Conservation (phyloP, 2,888 invertebrate species). For the Tineola bisselliella region DNA sequence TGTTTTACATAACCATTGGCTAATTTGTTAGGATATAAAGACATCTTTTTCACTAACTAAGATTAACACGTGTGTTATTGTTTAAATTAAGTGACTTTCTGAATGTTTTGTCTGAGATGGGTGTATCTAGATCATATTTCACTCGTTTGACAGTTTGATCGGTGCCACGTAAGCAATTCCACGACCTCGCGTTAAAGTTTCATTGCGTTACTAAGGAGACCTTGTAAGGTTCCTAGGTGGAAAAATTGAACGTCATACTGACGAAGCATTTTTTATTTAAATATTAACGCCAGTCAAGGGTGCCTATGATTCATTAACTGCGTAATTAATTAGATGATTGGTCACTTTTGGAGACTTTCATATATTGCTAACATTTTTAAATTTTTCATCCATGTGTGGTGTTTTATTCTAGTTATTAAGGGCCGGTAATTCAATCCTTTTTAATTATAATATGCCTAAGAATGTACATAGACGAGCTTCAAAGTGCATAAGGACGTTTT, state of each 20-base stretch:
- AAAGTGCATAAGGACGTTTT: too few relatives aligned
- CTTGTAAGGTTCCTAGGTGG: conserved; percentile 20
- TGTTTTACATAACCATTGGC: conserved; percentile 43
- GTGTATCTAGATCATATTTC: conserved; percentile 34
- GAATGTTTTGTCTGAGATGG: not conserved
- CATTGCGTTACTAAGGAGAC: conserved; percentile 40
- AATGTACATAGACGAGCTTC: too few relatives aligned
- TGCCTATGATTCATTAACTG: not conserved
- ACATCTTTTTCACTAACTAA: conserved; percentile 26
- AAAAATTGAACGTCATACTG: not conserved
- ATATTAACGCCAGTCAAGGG: not conserved
- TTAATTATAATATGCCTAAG: too few relatives aligned
- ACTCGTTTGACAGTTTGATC: conserved; percentile 53
- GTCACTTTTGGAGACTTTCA: not conserved
- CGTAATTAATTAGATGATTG: not conserved
- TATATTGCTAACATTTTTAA: not conserved
- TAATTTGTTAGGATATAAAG: conserved; percentile 38
- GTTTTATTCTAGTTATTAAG: too few relatives aligned
- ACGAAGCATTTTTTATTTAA: not conserved
- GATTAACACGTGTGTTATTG: not conserved
- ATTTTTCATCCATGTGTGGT: too few relatives aligned
- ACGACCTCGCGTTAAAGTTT: conserved; percentile 45
- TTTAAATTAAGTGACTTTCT: not conserved
- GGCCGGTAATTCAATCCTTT: too few relatives aligned
- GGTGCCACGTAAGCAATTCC: conserved; percentile 34